Evolutionary conservation across 2,888 invertebrate species (phyloP).

Genomic region (Galerucella nymphaeae): DNA sequence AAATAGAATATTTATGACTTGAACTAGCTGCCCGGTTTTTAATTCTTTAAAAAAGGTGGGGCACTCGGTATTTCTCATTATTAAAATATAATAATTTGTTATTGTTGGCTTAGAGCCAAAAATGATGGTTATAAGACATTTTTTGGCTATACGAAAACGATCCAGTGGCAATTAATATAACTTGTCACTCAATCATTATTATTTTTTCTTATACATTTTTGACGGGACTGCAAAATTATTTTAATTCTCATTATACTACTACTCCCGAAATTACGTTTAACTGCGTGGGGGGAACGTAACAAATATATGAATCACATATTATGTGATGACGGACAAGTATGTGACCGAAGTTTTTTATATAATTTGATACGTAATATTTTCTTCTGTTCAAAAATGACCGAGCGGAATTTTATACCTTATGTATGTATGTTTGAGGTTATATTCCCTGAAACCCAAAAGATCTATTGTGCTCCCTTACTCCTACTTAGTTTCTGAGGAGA

Average conservation of each 20-base stretch:
- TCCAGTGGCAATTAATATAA: background rate
- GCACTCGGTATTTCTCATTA: background rate
- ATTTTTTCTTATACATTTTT: background rate
- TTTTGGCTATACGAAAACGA: background rate
- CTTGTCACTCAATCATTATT: slow-evolving; percentile 1
- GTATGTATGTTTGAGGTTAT: too few species aligned
- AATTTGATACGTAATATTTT: slow-evolving; percentile 9
- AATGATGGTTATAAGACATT: background rate
- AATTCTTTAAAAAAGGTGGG: background rate
- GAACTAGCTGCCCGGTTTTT: too few species aligned
- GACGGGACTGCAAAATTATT: slow-evolving; percentile 2
- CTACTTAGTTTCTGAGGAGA: too few species aligned
- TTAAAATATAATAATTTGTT: background rate
- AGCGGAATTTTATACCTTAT: too few species aligned
- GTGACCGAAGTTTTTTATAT: slow-evolving; percentile 9
- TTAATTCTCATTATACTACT: slow-evolving; percentile 10
- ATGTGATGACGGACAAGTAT: slow-evolving; percentile 14
- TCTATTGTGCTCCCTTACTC: too few species aligned
- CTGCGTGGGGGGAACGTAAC: slow-evolving; percentile 6
- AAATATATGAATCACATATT: slow-evolving; percentile 18
- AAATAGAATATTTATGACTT: background rate
- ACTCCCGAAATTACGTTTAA: background rate
- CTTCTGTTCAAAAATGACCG: background rate
- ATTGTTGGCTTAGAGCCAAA: background rate
- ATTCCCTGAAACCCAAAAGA: too few species aligned